Evolutionary conservation across 1,140 invertebrate genomes (phyloP).

Genomic region (Hydropsyche tenuis): DNA sequence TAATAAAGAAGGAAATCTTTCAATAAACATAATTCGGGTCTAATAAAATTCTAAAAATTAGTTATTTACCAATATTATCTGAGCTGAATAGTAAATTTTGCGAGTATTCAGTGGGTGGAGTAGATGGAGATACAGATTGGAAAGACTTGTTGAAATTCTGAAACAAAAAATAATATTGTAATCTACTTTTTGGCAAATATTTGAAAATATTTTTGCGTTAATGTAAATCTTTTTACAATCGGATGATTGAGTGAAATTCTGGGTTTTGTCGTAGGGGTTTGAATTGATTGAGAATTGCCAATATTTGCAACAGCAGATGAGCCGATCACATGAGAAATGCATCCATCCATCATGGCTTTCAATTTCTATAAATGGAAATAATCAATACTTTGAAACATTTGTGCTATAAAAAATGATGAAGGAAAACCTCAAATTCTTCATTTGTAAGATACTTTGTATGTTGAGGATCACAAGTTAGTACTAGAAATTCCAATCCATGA

Average conservation of each 20-base stretch:
- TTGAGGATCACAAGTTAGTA: constrained; percentile 80
- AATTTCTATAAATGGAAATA: constrained; percentile 60
- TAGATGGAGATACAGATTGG: constrained; percentile 35
- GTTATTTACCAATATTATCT: constrained; percentile 32
- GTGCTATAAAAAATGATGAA: background rate
- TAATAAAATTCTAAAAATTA: background rate
- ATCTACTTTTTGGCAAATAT: background rate
- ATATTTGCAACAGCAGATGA: constrained; percentile 52
- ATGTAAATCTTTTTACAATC: too few relatives aligned
- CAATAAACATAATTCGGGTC: background rate
- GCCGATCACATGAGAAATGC: constrained; percentile 83
- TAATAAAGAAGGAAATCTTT: background rate
- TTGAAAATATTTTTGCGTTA: background rate
- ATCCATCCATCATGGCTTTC: constrained; percentile 74
- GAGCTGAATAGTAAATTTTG: background rate
- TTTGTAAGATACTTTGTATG: constrained; percentile 78
- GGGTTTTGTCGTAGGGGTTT: constrained; percentile 36
- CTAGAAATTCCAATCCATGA: constrained; percentile 85
- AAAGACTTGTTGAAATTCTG: constrained; percentile 34
- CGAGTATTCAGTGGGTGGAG: constrained; percentile 21
- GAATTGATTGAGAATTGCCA: constrained; percentile 52
- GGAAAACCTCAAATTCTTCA: constrained; percentile 73
- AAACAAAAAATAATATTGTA: constrained; percentile 19
- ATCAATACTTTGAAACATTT: background rate
- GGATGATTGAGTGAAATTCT: constrained; percentile 27